Conservation (phyloP, 2,888 invertebrate genomes). For the Therioaphis trifolii region DNA sequence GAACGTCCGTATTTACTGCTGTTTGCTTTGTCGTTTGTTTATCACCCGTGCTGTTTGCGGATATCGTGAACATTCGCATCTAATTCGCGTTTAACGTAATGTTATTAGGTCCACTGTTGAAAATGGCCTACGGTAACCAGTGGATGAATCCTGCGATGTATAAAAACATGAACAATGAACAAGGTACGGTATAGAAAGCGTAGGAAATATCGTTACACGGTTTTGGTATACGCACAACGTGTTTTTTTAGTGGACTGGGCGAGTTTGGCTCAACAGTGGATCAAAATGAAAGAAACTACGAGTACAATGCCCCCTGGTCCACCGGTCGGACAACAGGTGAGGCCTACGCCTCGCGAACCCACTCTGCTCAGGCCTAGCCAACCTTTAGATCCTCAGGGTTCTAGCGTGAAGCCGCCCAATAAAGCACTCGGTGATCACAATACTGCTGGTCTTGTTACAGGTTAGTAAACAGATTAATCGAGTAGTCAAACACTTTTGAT, state of each 20-base stretch:
- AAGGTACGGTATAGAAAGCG: constrained; percentile 70
- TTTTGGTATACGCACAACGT: neutral
- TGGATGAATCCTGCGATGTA: constrained; percentile 86
- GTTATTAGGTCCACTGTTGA: constrained; percentile 23
- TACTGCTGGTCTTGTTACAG: neutral
- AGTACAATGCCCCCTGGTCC: constrained; percentile 70
- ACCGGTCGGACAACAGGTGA: constrained; percentile 16
- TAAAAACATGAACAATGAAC: constrained; percentile 84
- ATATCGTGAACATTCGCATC: neutral
- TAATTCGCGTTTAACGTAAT: neutral
- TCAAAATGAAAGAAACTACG: constrained; percentile 88
- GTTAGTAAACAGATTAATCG: neutral
- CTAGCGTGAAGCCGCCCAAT: constrained; percentile 41
- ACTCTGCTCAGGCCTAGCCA: constrained; percentile 40
- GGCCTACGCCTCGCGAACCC: constrained; percentile 61
- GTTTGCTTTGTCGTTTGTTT: too few species aligned
- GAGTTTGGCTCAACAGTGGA: constrained; percentile 96
- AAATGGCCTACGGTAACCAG: constrained; percentile 68
- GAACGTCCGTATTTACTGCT: too few species aligned
- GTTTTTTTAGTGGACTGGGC: constrained; percentile 88
- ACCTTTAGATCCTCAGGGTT: neutral
- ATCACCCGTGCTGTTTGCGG: too few species aligned
- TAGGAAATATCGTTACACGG: neutral
- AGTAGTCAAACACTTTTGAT: neutral
- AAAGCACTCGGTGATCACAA: constrained; percentile 65